Evolutionary conservation across 2,888 invertebrate species (phyloP), one percentile per base, ranked within the genome.

Genomic region (Drosophila testacea): DNA sequence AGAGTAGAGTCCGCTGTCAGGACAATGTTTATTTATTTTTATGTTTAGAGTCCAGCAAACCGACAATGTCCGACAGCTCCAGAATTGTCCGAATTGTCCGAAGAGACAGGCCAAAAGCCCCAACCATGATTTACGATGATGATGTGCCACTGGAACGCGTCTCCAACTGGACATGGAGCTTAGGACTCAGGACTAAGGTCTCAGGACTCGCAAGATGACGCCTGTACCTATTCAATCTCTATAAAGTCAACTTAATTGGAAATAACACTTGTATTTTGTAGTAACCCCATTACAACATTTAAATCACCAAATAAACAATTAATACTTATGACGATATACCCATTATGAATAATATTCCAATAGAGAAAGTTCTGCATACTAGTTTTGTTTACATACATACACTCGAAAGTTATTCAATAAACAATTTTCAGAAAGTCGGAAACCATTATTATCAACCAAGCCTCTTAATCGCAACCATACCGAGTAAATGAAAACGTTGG

Each of bases 1-100:
- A 11, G 22, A 13, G 39, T 39, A 32, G 48, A 52, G 83, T 22
- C 81, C 77, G 83, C 90, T 90, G 91, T 90, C 90, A 85, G 88
- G 65, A 80, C 57, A 81, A 83, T 81, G 85, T 88, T 88, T 90
- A 90, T 91, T 91, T 91, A 89, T 90, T 90, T 90, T 91, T 89
- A 90, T 90, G 89, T 90, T 91, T 90, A 81, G 79, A 81, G 80
- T 72, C 41, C 61, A 52, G 69, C 66, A 60, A 52, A 78, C 60
- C 62, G 72, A 41, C 69, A 79, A 64, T 73, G 73, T 62, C 77
- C 69, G 32, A 61, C 52, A 64, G 74, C 65, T 46, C 47, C 51
- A 50, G 44, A 44, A 28, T n/a, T 13, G 50, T 44, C 32, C 62
- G 13, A 7, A 22, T n/a, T 16, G n/a, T n/a, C 51, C 61, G 28